Evolutionary conservation across 2,888 invertebrate genomes (phyloP).

Genomic region (Platycnemis pennipes): DNA sequence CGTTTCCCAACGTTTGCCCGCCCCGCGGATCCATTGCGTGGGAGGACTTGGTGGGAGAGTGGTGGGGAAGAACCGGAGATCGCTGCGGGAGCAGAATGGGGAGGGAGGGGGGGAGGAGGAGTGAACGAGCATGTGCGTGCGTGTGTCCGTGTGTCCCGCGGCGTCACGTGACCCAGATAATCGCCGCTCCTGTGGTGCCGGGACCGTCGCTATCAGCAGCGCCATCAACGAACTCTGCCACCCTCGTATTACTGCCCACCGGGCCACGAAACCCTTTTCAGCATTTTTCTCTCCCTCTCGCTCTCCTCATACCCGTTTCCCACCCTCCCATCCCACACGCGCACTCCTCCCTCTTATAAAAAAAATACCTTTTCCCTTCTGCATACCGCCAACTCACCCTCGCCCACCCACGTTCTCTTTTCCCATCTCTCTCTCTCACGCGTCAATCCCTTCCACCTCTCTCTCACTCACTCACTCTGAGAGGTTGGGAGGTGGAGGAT

Average conservation of each 20-base stretch:
- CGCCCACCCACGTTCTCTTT: background rate
- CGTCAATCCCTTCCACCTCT: background rate
- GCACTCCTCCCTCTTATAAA: background rate
- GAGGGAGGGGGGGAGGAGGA: background rate
- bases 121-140: background rate
- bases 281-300: background rate
- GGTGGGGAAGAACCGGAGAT: background rate
- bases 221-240: background rate
- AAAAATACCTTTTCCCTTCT: background rate
- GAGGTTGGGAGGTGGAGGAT: background rate
- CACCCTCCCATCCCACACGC: background rate
- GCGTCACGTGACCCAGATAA: slow-evolving; percentile 63
- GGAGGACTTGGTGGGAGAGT: background rate
- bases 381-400: background rate
- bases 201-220: background rate
- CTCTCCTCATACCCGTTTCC: background rate
- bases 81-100: background rate
- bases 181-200: slow-evolving; percentile 26
- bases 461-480: background rate
- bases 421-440: background rate
- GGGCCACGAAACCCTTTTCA: slow-evolving; percentile 1
- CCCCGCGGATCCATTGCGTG: slow-evolving; percentile 43
- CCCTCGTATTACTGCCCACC: background rate
- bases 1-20: background rate
- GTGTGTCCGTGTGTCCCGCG: background rate